Evolutionary conservation across 2,113 vertebrate species (phyloP).

Genomic region (Probosciger aterrimus): DNA sequence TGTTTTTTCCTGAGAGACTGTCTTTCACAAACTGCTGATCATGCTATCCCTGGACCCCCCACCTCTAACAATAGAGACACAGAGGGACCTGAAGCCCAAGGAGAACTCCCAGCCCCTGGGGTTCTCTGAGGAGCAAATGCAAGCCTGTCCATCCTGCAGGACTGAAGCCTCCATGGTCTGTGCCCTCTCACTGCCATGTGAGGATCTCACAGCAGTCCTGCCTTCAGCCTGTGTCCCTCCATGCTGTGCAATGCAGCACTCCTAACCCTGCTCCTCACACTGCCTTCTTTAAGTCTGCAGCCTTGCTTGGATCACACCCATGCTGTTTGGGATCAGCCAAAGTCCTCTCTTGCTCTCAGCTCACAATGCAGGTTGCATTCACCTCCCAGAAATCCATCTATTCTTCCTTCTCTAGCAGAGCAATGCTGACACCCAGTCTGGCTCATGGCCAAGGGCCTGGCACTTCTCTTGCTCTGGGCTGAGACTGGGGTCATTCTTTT

Average conservation of each 20-base stretch:
- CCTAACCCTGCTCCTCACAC: no score
- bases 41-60: rapidly evolving
- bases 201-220: neutral
- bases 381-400: neutral
- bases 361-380: neutral
- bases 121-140: neutral
- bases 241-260: neutral
- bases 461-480: neutral
- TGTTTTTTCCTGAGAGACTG: neutral
- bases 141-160: neutral
- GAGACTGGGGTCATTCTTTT: rapidly evolving
- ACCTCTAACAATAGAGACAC: no score
- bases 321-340: no score
- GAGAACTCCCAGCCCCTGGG: neutral
- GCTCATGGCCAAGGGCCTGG: neutral
- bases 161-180: rapidly evolving
- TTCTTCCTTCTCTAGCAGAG: neutral
- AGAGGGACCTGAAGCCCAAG: neutral
- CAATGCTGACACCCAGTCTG: rapidly evolving
- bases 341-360: neutral
- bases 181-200: rapidly evolving
- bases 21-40: rapidly evolving
- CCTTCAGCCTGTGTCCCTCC: no score
- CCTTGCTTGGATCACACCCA: neutral
- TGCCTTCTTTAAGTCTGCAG: neutral